A percentile compares a stretch with the other conserved stretches of the same genome.
These are phyloP conservation scores for Procavia capensis DNA, from an alignment of 2,113 vertebrate genomes.

Conservation along the genomic window DNA sequence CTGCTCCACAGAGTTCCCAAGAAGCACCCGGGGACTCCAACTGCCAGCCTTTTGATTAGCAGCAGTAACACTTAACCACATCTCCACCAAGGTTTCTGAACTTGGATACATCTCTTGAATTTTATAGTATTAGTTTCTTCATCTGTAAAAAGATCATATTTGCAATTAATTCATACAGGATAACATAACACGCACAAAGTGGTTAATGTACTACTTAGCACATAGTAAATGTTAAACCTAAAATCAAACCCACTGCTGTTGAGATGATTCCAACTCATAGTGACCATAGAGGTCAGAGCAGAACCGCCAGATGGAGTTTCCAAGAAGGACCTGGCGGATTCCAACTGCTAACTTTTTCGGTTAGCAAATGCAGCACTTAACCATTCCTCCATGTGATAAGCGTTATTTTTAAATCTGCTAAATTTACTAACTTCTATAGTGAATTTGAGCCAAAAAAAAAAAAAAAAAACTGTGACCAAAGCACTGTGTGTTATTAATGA, in stretches of 20 bases:
- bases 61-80: too few relatives aligned
- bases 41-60: too few relatives aligned
- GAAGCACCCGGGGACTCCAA: too few relatives aligned
- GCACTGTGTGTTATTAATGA: background rate
- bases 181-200: background rate
- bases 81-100: too few relatives aligned
- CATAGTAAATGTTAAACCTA: background rate
- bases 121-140: background rate
- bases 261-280: too few relatives aligned
- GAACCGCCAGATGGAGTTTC: too few relatives aligned
- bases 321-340: too few relatives aligned
- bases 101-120: background rate
- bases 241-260: too few relatives aligned
- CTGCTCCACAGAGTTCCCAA: too few relatives aligned
- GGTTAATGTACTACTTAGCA: background rate
- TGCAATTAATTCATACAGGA: background rate
- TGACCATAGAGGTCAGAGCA: too few relatives aligned
- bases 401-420: background rate
- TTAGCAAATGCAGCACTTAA: too few relatives aligned
- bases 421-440: background rate
- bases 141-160: background rate
- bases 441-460: background rate
- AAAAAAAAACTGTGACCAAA: background rate
- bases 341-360: too few relatives aligned
- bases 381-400: background rate